Evolutionary conservation across 2,888 invertebrate species (phyloP).

Genomic region (Metellina segmentata): DNA sequence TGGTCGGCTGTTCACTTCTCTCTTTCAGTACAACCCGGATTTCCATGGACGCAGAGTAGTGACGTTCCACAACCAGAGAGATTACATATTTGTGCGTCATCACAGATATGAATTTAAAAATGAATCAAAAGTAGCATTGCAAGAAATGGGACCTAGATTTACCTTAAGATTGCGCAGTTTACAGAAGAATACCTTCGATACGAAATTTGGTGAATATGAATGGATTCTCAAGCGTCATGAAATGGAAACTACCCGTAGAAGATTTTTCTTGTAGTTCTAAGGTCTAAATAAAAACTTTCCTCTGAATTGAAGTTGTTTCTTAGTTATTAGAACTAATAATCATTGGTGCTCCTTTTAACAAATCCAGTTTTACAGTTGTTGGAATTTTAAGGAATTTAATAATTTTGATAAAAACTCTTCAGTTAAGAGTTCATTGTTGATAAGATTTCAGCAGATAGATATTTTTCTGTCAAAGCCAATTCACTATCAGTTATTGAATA

Average conservation of each 20-base stretch:
- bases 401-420: no score
- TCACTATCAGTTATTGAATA: no score
- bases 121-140: slow-evolving; percentile 86
- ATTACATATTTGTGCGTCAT: slow-evolving; percentile 99
- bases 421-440: no score
- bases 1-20: slow-evolving; percentile 94
- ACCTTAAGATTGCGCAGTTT: slow-evolving; percentile 94
- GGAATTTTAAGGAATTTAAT: no score
- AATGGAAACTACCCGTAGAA: slow-evolving; percentile 94
- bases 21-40: slow-evolving; percentile 97
- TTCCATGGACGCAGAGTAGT: slow-evolving; percentile 95
- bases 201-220: slow-evolving; percentile 97
- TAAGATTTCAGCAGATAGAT: no score
- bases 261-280: slow-evolving; percentile 89
- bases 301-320: no score
- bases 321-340: no score
- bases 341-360: no score
- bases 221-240: slow-evolving; percentile 95
- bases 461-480: no score
- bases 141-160: slow-evolving; percentile 98
- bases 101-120: slow-evolving; percentile 94
- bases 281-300: not conserved
- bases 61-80: slow-evolving; percentile 99
- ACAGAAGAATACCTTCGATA: slow-evolving; percentile 98
- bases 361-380: no score